Conservation (phyloP, 1,140 invertebrate genomes). For the Drosophila pseudoobscura region DNA sequence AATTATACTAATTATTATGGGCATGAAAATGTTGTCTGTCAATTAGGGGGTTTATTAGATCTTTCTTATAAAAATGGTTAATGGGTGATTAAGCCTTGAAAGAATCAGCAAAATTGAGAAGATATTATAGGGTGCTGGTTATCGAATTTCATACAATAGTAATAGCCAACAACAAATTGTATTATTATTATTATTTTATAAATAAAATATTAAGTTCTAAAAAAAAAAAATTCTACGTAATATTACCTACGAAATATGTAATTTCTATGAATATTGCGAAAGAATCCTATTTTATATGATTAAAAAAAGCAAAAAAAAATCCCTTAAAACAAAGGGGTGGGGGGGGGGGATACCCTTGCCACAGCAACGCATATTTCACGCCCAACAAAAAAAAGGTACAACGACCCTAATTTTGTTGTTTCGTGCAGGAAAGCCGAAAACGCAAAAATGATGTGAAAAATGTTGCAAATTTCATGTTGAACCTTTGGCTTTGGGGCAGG, state of each 20-base stretch:
- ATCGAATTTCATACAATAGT: no score
- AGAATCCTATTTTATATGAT: conserved; percentile 5
- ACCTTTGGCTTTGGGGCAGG: conserved; percentile 5
- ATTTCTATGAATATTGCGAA: no score
- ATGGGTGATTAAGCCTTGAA: conserved; percentile 22
- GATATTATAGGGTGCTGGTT: no score
- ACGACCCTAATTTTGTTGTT: conserved; percentile 63
- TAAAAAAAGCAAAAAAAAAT: conserved; percentile 13
- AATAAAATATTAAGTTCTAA: no score
- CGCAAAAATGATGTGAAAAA: conserved; percentile 72
- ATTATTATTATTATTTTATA: no score
- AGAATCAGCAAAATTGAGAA: no score
- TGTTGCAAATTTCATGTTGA: conserved; percentile 74
- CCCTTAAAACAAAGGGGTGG: neutral
- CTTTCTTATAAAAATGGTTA: neutral
- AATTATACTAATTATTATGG: conserved; percentile 46
- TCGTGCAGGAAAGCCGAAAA: conserved; percentile 34
- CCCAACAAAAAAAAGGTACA: conserved; percentile 6
- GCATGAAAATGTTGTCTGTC: conserved; percentile 18
- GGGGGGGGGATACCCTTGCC: conserved; percentile 1
- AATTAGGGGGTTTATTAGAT: conserved; percentile 25
- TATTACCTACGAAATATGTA: no score
- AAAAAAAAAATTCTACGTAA: no score
- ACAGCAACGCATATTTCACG: conserved; percentile 63
- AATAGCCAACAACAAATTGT: no score